Evolutionary conservation across 2,113 vertebrate genomes (phyloP).

Genomic region (Pelusios castaneus): DNA sequence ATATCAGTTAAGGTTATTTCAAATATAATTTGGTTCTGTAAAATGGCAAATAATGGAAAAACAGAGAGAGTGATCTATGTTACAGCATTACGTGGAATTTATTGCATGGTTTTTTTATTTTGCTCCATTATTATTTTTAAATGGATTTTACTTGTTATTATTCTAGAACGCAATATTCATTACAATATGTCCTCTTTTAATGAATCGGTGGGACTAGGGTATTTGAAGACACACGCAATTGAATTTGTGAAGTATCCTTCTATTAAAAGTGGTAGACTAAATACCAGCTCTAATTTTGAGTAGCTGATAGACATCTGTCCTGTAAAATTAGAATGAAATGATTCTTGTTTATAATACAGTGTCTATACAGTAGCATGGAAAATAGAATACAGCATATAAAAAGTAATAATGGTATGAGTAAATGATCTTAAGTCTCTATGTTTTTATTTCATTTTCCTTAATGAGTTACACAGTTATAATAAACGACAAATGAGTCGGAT

Average conservation of each 20-base stretch:
- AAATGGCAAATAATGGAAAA: not conserved
- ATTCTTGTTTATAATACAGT: not conserved
- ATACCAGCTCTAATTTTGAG: not conserved
- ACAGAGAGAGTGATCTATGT: not conserved
- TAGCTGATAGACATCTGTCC: not conserved
- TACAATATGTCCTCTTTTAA: constrained; percentile 99
- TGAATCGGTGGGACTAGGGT: constrained; percentile 96
- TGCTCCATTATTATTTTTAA: not conserved
- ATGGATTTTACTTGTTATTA: constrained; percentile 51
- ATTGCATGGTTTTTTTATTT: constrained; percentile 12
- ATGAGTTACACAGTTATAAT: constrained; percentile 90
- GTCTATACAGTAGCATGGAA: not conserved
- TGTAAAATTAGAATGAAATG: not conserved
- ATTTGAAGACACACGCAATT: constrained; percentile 97
- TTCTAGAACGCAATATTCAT: constrained; percentile 93
- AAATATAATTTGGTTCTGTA: not conserved
- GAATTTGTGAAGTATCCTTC: constrained; percentile 99
- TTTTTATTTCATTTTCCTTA: constrained; percentile 80
- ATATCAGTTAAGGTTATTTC: not conserved
- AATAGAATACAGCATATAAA: not conserved
- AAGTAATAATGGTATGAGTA: not conserved
- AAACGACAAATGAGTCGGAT: constrained; percentile 99
- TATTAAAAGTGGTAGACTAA: not conserved
- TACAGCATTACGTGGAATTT: not conserved
- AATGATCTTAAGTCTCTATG: not conserved